A percentile compares a stretch with the other conserved stretches of the same genome.
These are phyloP conservation scores for Holotrichia oblita DNA, from an alignment of 1,140 invertebrate genomes.

Conservation along the genomic window DNA sequence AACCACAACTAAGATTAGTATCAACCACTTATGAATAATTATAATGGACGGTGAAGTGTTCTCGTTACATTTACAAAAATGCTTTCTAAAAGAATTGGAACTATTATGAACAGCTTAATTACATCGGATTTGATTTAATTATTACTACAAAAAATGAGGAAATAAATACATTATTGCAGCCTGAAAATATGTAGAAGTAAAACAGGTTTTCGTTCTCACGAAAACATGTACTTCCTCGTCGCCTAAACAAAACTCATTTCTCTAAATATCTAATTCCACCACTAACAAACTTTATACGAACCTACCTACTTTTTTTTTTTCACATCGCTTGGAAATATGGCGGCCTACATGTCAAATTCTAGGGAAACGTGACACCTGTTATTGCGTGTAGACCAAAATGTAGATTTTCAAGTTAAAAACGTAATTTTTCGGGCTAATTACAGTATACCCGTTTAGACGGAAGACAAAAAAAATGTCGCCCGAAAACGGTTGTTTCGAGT, in stretches of 20 bases:
- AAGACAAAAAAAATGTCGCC: slow-evolving; percentile 25
- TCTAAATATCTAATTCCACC: neutral
- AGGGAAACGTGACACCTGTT: slow-evolving; percentile 30
- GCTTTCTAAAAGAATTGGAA: too few relatives aligned
- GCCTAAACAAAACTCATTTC: neutral
- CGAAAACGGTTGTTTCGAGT: slow-evolving; percentile 25
- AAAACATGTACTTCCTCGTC: neutral
- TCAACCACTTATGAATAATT: too few relatives aligned
- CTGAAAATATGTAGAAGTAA: neutral
- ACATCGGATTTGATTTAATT: too few relatives aligned
- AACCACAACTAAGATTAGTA: too few relatives aligned
- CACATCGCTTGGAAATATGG: neutral
- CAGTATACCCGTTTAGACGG: neutral
- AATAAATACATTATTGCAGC: too few relatives aligned
- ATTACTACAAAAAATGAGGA: too few relatives aligned
- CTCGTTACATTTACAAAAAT: too few relatives aligned
- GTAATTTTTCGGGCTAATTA: slow-evolving; percentile 28
- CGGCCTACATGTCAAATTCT: neutral
- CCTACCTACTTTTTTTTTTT: slow-evolving; percentile 7
- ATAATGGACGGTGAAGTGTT: too few relatives aligned
- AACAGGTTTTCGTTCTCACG: slow-evolving; percentile 30
- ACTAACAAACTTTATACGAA: neutral
- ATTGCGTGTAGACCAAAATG: slow-evolving; percentile 27
- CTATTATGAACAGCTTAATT: too few relatives aligned
- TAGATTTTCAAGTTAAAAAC: slow-evolving; percentile 29